phyloP scores from a whole-genome alignment of 23 tunicate genomes.

The Trididemnum nubilum region DNA sequence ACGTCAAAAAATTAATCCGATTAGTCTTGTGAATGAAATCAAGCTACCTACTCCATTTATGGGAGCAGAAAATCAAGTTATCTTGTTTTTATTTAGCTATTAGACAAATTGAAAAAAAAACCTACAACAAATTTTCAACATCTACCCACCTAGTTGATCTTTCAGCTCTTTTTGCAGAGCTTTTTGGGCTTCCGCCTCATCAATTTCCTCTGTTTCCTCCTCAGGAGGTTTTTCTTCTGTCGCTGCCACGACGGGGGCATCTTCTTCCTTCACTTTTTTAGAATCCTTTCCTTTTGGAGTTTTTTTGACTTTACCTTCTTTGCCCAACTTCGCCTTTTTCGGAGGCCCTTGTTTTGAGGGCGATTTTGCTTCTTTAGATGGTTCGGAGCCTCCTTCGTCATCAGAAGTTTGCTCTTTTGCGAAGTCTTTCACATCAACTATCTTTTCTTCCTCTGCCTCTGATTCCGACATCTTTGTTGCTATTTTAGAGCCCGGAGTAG shows the following conservation, averaged over 20 bases:
- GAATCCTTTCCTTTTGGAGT: background rate
- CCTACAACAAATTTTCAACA: too few species aligned
- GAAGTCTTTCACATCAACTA: background rate
- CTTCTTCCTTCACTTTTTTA: conserved; percentile 3
- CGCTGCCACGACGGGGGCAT: background rate
- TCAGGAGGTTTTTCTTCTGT: background rate
- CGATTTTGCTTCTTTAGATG: conserved; percentile 15
- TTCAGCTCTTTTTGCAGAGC: background rate
- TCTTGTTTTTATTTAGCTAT: too few species aligned
- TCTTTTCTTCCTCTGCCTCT: background rate
- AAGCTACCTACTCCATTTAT: too few species aligned
- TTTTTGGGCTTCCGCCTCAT: background rate
- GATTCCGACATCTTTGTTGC: background rate
- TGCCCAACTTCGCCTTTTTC: conserved; percentile 6
- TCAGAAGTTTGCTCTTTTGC: background rate
- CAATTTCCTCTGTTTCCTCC: conserved; percentile 8
- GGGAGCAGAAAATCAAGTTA: too few species aligned
- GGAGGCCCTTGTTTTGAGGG: background rate
- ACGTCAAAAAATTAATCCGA: too few species aligned
- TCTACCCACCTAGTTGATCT: background rate
- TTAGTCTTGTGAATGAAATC: too few species aligned
- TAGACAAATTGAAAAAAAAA: too few species aligned
- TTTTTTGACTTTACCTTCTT: conserved; percentile 4
- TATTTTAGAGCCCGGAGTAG: background rate
- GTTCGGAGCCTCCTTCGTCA: too few species aligned